These are phyloP conservation scores for Patella pellucida DNA, from an alignment of 2,888 invertebrate genomes.

Conservation along the genomic window DNA sequence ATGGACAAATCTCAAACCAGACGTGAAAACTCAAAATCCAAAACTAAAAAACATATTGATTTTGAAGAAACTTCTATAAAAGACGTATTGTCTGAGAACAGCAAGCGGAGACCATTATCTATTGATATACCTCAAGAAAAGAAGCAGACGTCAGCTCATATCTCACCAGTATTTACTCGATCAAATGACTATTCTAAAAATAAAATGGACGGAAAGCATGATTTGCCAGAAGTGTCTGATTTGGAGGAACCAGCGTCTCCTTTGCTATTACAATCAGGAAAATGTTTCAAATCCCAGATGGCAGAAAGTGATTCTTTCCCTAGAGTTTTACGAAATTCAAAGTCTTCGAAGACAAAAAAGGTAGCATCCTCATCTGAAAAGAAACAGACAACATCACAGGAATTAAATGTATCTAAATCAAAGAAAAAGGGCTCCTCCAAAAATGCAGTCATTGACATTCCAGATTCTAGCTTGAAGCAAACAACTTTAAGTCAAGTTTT, in stretches of 20 bases:
- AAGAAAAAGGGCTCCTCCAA: conserved; percentile 8
- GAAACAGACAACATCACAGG: neutral
- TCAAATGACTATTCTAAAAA: neutral
- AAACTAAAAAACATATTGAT: neutral
- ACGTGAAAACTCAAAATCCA: neutral
- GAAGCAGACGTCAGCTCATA: no score
- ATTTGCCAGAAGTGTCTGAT: neutral
- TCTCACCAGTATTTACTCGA: neutral
- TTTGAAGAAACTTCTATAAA: no score
- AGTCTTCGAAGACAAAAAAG: neutral
- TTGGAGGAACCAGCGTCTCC: neutral
- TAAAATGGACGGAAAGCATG: neutral
- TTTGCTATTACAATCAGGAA: neutral
- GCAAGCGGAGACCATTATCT: no score
- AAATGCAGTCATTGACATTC: conserved; percentile 7
- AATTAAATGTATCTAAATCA: neutral
- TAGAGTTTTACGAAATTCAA: neutral
- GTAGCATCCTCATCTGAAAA: neutral
- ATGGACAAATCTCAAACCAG: neutral
- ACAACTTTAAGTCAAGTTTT: conserved; percentile 49
- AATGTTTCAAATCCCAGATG: neutral
- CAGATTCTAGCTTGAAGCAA: conserved; percentile 30
- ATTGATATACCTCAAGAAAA: no score
- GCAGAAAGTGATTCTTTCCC: neutral
- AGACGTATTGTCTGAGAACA: no score